phyloP scores from a whole-genome alignment of 1,140 invertebrate species.

The Ectropis grisescens region DNA sequence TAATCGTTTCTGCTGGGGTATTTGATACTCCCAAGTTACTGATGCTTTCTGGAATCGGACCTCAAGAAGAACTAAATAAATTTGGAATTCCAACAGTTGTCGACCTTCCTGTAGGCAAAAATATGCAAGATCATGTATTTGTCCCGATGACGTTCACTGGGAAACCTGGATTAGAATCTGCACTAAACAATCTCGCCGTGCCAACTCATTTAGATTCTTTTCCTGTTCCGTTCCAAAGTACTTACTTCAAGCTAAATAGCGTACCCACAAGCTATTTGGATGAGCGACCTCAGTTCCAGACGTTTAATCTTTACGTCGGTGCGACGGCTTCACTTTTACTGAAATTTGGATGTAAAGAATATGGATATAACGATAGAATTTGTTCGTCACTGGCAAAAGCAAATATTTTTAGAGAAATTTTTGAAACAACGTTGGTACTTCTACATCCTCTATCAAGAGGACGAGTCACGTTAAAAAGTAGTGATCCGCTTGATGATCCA shows the following conservation, averaged over 20 bases:
- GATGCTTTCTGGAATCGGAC: constrained; percentile 79
- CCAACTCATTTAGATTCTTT: constrained; percentile 28
- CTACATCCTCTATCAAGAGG: constrained; percentile 74
- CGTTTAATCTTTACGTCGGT: constrained; percentile 36
- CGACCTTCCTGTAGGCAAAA: constrained; percentile 79
- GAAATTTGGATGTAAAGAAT: constrained; percentile 77
- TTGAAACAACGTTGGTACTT: constrained; percentile 32
- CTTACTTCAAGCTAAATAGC: constrained; percentile 18
- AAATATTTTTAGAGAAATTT: constrained; percentile 67
- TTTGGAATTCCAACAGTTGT: constrained; percentile 69
- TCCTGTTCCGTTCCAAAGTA: constrained; percentile 35
- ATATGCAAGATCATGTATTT: constrained; percentile 75
- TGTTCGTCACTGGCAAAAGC: constrained; percentile 78
- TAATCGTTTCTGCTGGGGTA: constrained; percentile 79
- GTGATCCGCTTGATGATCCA: constrained; percentile 74
- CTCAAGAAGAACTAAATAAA: constrained; percentile 69
- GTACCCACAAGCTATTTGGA: constrained; percentile 7
- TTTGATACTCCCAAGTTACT: constrained; percentile 77
- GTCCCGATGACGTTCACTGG: constrained; percentile 31
- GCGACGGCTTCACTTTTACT: constrained; percentile 69
- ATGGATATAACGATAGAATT: constrained; percentile 76
- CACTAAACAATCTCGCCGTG: constrained; percentile 27
- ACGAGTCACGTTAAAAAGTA: constrained; percentile 61
- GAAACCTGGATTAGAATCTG: constrained; percentile 24
- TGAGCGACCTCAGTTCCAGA: constrained; percentile 42